Percentiles rank a stretch among this genome's conserved stretches.
phyloP scores from a whole-genome alignment of 2,113 vertebrate genomes.

The Lates calcarifer region DNA sequence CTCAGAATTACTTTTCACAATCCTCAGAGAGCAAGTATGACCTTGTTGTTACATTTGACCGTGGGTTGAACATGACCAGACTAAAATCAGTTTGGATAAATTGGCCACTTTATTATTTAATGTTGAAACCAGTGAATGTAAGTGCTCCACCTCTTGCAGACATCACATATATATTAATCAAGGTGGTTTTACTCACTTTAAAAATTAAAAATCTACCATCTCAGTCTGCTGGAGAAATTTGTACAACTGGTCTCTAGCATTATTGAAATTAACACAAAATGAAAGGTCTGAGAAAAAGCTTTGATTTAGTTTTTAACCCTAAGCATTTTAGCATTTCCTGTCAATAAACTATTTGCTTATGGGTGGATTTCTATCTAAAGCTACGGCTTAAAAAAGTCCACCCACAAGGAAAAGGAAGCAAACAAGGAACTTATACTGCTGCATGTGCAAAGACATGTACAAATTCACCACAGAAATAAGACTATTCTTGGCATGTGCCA shows the following conservation, averaged over 20 bases:
- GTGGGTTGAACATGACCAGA: constrained; percentile 32
- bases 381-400: constrained; percentile 26
- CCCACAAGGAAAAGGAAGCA: constrained; percentile 25
- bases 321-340: constrained; percentile 6
- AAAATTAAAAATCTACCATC: not conserved
- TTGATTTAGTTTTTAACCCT: not conserved
- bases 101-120: constrained; percentile 21
- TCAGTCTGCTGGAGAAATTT: not conserved
- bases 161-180: not conserved
- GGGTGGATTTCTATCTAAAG: constrained; percentile 11
- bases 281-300: constrained; percentile 6
- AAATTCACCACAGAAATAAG: constrained; percentile 43
- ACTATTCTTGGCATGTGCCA: constrained; percentile 39
- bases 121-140: constrained; percentile 15
- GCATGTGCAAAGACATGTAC: constrained; percentile 34
- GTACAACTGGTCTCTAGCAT: not conserved
- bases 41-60: constrained; percentile 56
- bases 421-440: constrained; percentile 35
- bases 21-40: constrained; percentile 50
- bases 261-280: not conserved
- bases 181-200: not conserved
- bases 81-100: constrained; percentile 40
- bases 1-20: constrained; percentile 36
- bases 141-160: constrained; percentile 6
- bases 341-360: constrained; percentile 6